A percentile compares a stretch with the other conserved stretches of the same genome.
Conservation (phyloP, 2,113 vertebrate species). For the Copsychus sechellarum region DNA sequence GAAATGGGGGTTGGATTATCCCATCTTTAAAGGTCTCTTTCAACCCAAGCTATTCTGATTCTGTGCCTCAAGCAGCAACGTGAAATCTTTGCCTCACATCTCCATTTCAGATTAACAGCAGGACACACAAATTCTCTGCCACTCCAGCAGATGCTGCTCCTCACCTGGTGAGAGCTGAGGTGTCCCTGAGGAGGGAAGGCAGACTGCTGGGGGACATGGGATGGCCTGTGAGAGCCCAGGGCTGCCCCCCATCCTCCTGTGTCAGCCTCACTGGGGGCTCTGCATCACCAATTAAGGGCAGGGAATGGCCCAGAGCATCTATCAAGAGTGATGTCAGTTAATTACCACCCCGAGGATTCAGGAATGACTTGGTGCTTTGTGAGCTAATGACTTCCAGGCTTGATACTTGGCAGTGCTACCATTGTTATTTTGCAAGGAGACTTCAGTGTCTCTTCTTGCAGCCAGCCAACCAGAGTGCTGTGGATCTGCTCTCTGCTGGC, state of each 20-base stretch:
- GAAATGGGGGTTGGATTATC: not conserved
- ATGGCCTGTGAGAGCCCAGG: not conserved
- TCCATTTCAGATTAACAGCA: not conserved
- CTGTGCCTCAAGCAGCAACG: not conserved
- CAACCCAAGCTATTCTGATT: not conserved
- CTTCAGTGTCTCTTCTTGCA: not conserved
- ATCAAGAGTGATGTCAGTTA: constrained; percentile 47
- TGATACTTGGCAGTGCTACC: constrained; percentile 32
- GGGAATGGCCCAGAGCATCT: not conserved
- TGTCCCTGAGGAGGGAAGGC: not conserved
- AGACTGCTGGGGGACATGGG: not conserved
- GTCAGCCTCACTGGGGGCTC: not conserved
- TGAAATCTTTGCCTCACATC: not conserved
- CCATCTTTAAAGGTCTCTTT: not conserved
- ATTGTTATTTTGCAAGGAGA: constrained; percentile 27
- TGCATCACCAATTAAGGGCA: not conserved
- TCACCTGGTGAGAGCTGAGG: not conserved
- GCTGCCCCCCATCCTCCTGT: not conserved
- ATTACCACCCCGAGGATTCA: not conserved
- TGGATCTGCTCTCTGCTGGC: not conserved
- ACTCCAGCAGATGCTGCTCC: not conserved
- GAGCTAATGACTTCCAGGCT: constrained; percentile 63
- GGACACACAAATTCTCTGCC: not conserved
- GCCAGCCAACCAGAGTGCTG: not conserved
- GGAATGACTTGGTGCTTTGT: constrained; percentile 12